Evolutionary conservation across 1,140 invertebrate genomes (phyloP).

Genomic region (Dufourea novaeangliae): DNA sequence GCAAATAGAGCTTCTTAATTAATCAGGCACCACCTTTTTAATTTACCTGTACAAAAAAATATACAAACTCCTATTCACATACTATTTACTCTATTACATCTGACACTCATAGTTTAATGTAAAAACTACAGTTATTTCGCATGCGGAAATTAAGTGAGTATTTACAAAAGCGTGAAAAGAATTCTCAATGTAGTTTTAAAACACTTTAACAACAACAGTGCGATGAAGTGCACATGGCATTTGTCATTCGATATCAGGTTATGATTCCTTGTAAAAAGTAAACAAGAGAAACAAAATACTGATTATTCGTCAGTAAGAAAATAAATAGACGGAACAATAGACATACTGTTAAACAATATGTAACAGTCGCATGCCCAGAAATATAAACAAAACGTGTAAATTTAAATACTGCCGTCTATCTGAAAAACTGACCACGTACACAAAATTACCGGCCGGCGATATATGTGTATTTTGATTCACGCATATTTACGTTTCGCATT

Average conservation of each 20-base stretch:
- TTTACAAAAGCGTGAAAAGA: background rate
- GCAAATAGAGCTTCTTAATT: background rate
- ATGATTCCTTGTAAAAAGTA: background rate
- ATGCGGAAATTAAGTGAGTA: constrained; percentile 10
- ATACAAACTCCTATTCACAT: background rate
- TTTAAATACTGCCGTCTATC: background rate
- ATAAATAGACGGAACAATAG: background rate
- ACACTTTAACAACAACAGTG: background rate
- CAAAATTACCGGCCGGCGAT: constrained; percentile 67
- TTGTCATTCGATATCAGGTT: constrained; percentile 27
- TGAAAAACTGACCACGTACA: constrained; percentile 59
- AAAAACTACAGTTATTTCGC: constrained; percentile 5
- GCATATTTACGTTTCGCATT: constrained; percentile 33
- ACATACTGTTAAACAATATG: background rate
- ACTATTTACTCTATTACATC: background rate
- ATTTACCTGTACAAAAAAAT: constrained; percentile 4
- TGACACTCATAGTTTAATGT: no score
- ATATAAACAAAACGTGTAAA: background rate
- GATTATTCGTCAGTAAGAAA: background rate
- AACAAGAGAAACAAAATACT: background rate
- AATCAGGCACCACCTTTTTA: constrained; percentile 10
- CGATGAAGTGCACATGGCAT: background rate
- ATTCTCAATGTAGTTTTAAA: background rate
- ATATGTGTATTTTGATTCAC: constrained; percentile 48
- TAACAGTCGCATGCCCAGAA: background rate